Evolutionary conservation across 1,140 invertebrate genomes (phyloP).

Genomic region (Leptonema lineaticorne): DNA sequence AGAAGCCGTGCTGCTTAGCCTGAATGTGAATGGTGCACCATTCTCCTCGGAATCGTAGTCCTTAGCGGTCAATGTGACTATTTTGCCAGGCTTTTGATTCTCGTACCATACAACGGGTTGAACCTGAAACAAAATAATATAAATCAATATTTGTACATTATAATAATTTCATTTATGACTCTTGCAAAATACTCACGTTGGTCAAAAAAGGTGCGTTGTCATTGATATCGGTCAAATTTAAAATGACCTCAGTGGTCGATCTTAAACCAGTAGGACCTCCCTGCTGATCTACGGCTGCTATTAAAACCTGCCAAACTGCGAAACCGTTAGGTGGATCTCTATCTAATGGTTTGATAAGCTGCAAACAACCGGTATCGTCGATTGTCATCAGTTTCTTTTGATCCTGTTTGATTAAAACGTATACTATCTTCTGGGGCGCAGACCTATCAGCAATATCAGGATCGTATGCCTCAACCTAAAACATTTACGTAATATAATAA

Average conservation of each 20-base stretch:
- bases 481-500: conserved; percentile 12
- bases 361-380: conserved; percentile 72
- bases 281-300: conserved; percentile 80
- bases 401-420: conserved; percentile 70
- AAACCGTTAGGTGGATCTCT: conserved; percentile 83
- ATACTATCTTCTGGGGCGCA: conserved; percentile 75
- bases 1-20: conserved; percentile 66
- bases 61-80: conserved; percentile 71
- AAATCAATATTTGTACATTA: conserved; percentile 28
- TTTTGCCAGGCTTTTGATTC: conserved; percentile 68
- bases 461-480: conserved; percentile 74
- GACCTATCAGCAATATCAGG: conserved; percentile 77
- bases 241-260: conserved; percentile 68
- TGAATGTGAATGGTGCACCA: conserved; percentile 77
- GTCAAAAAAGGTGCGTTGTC: conserved; percentile 86
- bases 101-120: conserved; percentile 82
- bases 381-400: conserved; percentile 70
- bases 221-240: conserved; percentile 81
- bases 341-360: conserved; percentile 77
- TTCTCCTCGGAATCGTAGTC: conserved; percentile 78
- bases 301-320: conserved; percentile 78
- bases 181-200: conserved; percentile 71
- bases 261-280: conserved; percentile 63
- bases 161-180: too few relatives aligned
- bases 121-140: conserved; percentile 48